Conservation (phyloP, 2,888 invertebrate genomes). For the Ennomos fuscantarius region DNA sequence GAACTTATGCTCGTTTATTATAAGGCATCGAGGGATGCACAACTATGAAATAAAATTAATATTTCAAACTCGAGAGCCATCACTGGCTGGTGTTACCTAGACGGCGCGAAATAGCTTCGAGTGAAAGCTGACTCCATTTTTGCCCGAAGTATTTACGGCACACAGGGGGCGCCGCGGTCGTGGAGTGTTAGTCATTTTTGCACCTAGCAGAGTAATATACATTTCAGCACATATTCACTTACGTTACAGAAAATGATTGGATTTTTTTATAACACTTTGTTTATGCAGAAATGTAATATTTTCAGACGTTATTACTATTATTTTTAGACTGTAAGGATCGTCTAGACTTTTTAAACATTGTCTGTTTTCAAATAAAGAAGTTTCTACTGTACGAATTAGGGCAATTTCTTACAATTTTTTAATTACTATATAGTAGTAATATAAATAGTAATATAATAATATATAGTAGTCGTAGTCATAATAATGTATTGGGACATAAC, state of each 20-base stretch:
- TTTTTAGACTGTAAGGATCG: too few relatives aligned
- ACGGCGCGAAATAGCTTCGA: slow-evolving; percentile 43
- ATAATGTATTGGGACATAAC: too few relatives aligned
- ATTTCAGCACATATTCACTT: not conserved
- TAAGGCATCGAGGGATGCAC: slow-evolving; percentile 21
- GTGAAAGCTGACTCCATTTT: slow-evolving; percentile 63
- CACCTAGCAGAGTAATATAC: slow-evolving; percentile 20
- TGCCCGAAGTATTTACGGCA: slow-evolving; percentile 54
- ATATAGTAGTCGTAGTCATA: too few relatives aligned
- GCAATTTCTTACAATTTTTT: too few relatives aligned
- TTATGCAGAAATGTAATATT: too few relatives aligned
- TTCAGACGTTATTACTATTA: too few relatives aligned
- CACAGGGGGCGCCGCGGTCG: slow-evolving; percentile 49
- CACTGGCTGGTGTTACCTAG: slow-evolving; percentile 37
- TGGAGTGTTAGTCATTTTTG: slow-evolving; percentile 41
- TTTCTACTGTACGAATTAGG: too few relatives aligned
- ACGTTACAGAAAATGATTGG: slow-evolving; percentile 1
- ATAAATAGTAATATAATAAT: too few relatives aligned
- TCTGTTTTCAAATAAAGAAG: too few relatives aligned
- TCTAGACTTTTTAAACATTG: too few relatives aligned
- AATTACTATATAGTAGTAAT: too few relatives aligned
- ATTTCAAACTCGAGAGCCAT: slow-evolving; percentile 28
- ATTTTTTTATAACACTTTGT: too few relatives aligned
- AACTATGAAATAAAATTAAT: slow-evolving; percentile 32
- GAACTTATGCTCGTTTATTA: slow-evolving; percentile 28